Conservation (phyloP, 2,113 vertebrate species). For the Phycodurus eques region DNA sequence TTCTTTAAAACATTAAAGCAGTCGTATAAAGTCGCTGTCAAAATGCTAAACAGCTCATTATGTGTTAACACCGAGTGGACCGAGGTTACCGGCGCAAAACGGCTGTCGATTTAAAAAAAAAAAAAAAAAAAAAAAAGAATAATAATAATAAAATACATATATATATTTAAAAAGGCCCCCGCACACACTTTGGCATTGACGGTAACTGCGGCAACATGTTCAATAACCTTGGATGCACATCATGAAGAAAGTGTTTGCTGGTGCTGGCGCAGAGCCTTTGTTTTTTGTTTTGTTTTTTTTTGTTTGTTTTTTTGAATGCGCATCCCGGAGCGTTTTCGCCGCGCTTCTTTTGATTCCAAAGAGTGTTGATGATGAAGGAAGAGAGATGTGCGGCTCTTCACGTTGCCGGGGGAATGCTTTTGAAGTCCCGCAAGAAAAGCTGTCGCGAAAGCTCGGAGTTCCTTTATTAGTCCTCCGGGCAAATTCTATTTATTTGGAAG, state of each 20-base stretch:
- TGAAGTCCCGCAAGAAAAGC: constrained; percentile 18
- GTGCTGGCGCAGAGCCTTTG: background rate
- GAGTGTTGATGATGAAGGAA: constrained; percentile 35
- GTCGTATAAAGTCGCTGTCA: constrained; percentile 38
- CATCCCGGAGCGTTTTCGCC: constrained; percentile 10
- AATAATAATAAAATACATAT: background rate
- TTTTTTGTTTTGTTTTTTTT: background rate
- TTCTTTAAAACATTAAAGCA: constrained; percentile 32
- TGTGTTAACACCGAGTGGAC: constrained; percentile 53
- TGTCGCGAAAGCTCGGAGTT: constrained; percentile 20
- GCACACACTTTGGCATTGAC: background rate
- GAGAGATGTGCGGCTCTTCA: constrained; percentile 19
- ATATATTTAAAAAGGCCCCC: too few relatives aligned
- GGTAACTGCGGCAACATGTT: background rate
- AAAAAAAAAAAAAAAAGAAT: constrained; percentile 33
- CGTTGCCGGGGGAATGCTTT: constrained; percentile 10
- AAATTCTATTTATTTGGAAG: background rate
- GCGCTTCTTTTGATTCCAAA: constrained; percentile 23
- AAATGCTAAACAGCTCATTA: constrained; percentile 70
- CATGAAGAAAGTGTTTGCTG: background rate
- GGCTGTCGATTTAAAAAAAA: background rate
- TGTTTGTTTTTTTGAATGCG: constrained; percentile 2
- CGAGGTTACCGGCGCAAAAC: constrained; percentile 11
- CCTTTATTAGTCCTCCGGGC: background rate
- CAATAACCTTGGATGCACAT: constrained; percentile 1